Evolutionary conservation across 2,797 vertebrate species (phyloP).

Genomic region (Acestrorhynchus altus): DNA sequence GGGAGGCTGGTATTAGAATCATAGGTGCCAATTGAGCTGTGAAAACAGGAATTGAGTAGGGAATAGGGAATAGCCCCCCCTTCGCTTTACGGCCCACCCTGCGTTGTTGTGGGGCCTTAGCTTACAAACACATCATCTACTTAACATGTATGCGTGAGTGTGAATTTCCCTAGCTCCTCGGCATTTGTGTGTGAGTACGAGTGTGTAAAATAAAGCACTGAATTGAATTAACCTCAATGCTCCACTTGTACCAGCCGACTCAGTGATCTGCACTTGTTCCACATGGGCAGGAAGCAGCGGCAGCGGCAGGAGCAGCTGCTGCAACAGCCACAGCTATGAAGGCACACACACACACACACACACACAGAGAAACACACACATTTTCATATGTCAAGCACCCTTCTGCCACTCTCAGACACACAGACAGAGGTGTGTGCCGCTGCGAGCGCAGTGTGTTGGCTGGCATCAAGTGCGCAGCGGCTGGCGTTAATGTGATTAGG

Average conservation of each 20-base stretch:
- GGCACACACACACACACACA: background rate
- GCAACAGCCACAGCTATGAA: constrained; percentile 28
- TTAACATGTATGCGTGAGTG: constrained; percentile 54
- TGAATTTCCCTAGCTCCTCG: constrained; percentile 6
- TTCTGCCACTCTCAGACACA: constrained; percentile 10
- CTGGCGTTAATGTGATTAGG: constrained; percentile 74
- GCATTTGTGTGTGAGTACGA: background rate
- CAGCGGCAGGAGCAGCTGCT: constrained; percentile 49
- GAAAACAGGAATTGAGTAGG: constrained; percentile 79
- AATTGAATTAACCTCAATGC: constrained; percentile 79
- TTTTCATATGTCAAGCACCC: constrained; percentile 39
- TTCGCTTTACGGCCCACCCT: constrained; percentile 67
- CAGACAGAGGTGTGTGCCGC: constrained; percentile 14
- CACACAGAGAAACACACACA: background rate
- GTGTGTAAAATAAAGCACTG: constrained; percentile 54
- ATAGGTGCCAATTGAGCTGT: constrained; percentile 77
- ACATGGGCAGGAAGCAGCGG: constrained; percentile 5
- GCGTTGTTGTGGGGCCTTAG: constrained; percentile 67
- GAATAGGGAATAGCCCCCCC: constrained; percentile 75
- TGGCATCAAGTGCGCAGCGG: constrained; percentile 64
- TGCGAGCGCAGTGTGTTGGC: constrained; percentile 35
- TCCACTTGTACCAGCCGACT: constrained; percentile 5
- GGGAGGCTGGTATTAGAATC: constrained; percentile 64
- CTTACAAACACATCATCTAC: constrained; percentile 66
- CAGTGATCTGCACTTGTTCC: constrained; percentile 44